These are phyloP conservation scores for Scomber colias DNA, from an alignment of 2,113 vertebrate species.

Conservation along the genomic window DNA sequence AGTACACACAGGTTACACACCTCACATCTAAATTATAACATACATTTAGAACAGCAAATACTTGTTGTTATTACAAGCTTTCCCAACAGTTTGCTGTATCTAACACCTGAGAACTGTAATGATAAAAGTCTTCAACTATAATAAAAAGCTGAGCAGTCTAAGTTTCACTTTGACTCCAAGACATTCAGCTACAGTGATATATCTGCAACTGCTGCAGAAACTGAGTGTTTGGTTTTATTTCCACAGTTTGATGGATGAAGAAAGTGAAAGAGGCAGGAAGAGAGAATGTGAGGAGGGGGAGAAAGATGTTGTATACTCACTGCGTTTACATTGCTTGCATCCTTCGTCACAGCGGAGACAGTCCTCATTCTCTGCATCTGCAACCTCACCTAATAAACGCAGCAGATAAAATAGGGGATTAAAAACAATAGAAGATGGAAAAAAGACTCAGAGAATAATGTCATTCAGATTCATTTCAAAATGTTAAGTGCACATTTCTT, in stretches of 20 bases:
- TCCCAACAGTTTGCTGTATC: neutral
- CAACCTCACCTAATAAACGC: slow-evolving; percentile 83
- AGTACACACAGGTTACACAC: neutral
- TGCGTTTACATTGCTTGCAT: slow-evolving; percentile 86
- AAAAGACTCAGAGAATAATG: neutral
- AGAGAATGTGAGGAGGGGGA: slow-evolving; percentile 1
- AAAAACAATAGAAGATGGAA: neutral
- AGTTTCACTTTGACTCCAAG: neutral
- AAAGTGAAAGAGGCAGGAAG: neutral
- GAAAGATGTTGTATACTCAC: slow-evolving; percentile 80
- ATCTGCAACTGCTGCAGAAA: neutral
- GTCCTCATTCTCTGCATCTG: slow-evolving; percentile 80
- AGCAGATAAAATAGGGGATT: neutral
- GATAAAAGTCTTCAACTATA: neutral
- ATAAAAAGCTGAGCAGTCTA: neutral
- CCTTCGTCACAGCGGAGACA: slow-evolving; percentile 90
- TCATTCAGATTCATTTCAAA: neutral
- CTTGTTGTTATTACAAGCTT: neutral
- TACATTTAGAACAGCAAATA: neutral
- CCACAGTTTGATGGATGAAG: neutral
- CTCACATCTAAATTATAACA: neutral
- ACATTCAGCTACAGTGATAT: neutral
- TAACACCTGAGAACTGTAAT: neutral
- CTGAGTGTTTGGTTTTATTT: slow-evolving; percentile 2
- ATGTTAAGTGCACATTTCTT: neutral